Evolutionary conservation across 1,140 invertebrate species (phyloP).

Genomic region (Calephelis nemesis): DNA sequence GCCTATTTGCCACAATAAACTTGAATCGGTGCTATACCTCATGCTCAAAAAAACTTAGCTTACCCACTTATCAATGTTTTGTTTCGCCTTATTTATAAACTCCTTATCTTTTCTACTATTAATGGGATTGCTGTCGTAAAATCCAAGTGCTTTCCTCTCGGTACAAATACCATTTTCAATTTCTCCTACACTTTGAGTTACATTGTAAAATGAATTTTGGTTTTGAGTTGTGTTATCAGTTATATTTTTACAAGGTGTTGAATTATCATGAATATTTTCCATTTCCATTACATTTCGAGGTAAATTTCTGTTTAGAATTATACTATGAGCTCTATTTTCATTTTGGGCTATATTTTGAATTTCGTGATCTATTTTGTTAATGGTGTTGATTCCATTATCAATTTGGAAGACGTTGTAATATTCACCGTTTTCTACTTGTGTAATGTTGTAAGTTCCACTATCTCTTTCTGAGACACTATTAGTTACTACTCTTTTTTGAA

Average conservation of each 20-base stretch:
- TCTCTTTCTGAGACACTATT: too few species aligned
- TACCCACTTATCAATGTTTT: neutral
- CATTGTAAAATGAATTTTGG: neutral
- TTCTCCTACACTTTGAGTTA: neutral
- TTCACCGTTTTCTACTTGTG: too few species aligned
- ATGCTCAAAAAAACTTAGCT: neutral
- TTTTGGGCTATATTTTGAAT: neutral
- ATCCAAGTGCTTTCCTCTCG: slow-evolving; percentile 32
- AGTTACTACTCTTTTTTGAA: too few species aligned
- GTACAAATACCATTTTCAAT: neutral
- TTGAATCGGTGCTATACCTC: too few species aligned
- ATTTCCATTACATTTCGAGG: neutral
- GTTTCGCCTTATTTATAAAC: neutral
- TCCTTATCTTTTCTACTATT: slow-evolving; percentile 32
- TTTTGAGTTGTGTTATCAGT: neutral
- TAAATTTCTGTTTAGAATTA: neutral
- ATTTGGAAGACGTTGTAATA: too few species aligned
- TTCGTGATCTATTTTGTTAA: too few species aligned
- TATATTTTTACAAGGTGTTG: neutral
- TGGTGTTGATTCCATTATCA: too few species aligned
- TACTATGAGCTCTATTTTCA: neutral
- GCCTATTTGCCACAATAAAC: too few species aligned
- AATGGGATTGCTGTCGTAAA: slow-evolving; percentile 56
- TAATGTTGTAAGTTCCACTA: too few species aligned
- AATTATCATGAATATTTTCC: neutral